Evolutionary conservation across 53 echinoderm and acorn worm species (phyloP).

Genomic region (Actinopyga echinites): DNA sequence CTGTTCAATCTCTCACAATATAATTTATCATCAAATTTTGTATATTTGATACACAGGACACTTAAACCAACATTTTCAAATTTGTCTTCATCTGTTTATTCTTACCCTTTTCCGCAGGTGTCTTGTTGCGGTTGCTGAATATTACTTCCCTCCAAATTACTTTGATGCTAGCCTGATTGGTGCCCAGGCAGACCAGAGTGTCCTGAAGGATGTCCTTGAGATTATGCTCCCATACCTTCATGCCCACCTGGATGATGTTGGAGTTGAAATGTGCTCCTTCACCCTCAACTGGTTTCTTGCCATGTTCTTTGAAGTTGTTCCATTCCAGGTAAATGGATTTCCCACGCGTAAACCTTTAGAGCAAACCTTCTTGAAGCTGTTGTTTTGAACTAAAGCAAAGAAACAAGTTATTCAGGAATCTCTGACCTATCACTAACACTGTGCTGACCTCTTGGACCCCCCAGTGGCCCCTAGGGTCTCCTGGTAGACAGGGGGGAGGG

Average conservation of each 20-base stretch:
- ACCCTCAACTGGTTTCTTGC: constrained; percentile 99
- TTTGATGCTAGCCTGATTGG: constrained; percentile 97
- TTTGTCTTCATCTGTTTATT: background rate
- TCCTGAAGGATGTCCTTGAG: constrained; percentile 90
- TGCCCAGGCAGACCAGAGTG: constrained; percentile 97
- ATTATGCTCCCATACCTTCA: constrained; percentile 84
- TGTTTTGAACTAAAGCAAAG: too few relatives aligned
- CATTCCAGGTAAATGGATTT: constrained; percentile 74
- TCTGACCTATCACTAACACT: too few relatives aligned
- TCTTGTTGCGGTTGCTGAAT: constrained; percentile 91
- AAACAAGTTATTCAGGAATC: too few relatives aligned
- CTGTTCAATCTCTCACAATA: too few relatives aligned
- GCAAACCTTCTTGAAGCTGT: too few relatives aligned
- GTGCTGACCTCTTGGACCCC: too few relatives aligned
- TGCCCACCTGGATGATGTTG: constrained; percentile 89
- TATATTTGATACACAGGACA: background rate
- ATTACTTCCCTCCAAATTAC: constrained; percentile 96
- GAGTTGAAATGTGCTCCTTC: constrained; percentile 97
- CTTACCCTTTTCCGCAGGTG: constrained; percentile 59
- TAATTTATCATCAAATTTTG: background rate
- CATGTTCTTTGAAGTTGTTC: constrained; percentile 95
- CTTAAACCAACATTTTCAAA: background rate
- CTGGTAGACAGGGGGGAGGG: too few relatives aligned
- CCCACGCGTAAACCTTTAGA: too few relatives aligned
- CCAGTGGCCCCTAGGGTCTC: too few relatives aligned